These are phyloP conservation scores for Neofelis nebulosa DNA, from an alignment of 2,113 vertebrate species.

Conservation along the genomic window DNA sequence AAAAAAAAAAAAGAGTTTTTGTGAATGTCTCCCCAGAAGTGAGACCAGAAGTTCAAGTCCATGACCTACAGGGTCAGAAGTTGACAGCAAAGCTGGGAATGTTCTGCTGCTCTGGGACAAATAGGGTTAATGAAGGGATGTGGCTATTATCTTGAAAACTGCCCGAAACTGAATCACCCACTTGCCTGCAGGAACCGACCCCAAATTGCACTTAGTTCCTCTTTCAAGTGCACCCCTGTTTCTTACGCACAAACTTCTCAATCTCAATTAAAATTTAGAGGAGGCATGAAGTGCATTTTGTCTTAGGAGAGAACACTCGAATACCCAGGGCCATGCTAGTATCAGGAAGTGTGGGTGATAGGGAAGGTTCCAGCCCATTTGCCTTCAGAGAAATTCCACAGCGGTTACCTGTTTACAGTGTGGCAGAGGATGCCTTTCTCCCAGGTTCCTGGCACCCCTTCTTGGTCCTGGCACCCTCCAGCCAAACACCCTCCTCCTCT, in stretches of 20 bases:
- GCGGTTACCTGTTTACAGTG: fast-evolving
- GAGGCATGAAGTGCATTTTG: neutral
- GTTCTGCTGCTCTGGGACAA: neutral
- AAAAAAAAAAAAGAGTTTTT: neutral
- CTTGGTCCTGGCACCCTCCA: neutral
- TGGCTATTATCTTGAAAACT: neutral
- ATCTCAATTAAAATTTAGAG: neutral
- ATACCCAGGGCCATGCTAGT: fast-evolving
- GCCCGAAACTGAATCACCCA: neutral
- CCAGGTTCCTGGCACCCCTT: no score
- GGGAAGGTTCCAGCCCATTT: neutral
- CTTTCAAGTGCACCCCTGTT: no score
- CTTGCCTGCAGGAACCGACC: neutral
- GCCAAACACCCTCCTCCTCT: no score
- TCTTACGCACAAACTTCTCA: neutral
- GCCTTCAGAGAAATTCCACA: neutral
- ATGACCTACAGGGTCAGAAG: neutral
- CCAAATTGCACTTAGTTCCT: neutral
- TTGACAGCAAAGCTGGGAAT: neutral
- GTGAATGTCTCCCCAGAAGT: neutral
- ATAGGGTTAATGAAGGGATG: neutral
- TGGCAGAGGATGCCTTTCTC: neutral
- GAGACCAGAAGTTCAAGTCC: neutral
- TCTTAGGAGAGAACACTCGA: neutral
- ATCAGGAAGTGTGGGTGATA: neutral